Evolutionary conservation across 2,888 invertebrate genomes (phyloP).

Genomic region (Eupeodes latifasciatus): DNA sequence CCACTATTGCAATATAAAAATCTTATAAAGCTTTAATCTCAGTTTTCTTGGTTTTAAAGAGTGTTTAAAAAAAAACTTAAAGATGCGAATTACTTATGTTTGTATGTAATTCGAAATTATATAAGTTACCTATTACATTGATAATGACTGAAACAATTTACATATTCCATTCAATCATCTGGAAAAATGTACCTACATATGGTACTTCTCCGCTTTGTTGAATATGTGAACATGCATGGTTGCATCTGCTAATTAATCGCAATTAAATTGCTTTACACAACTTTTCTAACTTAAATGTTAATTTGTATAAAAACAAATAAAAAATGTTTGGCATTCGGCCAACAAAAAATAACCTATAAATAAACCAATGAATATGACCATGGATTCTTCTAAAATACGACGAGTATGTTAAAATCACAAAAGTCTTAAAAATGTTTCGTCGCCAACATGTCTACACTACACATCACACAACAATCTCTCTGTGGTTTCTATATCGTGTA

Average conservation of each 20-base stretch:
- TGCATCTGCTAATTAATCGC: background rate
- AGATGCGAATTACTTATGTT: too few relatives aligned
- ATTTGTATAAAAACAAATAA: background rate
- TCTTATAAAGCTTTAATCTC: too few relatives aligned
- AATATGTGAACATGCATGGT: background rate
- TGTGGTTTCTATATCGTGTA: background rate
- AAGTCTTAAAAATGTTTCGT: background rate
- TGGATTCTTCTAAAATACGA: background rate
- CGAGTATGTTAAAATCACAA: background rate
- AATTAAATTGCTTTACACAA: background rate
- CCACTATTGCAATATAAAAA: too few relatives aligned
- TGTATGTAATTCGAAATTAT: too few relatives aligned
- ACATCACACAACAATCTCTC: background rate
- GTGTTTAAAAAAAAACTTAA: too few relatives aligned
- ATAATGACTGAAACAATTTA: too few relatives aligned
- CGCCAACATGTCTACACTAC: constrained; percentile 5
- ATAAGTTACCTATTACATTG: too few relatives aligned
- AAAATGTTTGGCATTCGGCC: background rate
- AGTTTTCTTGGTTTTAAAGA: too few relatives aligned
- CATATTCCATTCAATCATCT: too few relatives aligned
- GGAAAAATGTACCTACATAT: background rate
- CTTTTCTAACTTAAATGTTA: background rate
- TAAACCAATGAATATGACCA: background rate
- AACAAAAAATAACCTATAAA: background rate
- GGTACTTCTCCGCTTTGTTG: background rate